Evolutionary conservation across 1,140 invertebrate genomes (phyloP).

Genomic region (Drosophila eugracilis): DNA sequence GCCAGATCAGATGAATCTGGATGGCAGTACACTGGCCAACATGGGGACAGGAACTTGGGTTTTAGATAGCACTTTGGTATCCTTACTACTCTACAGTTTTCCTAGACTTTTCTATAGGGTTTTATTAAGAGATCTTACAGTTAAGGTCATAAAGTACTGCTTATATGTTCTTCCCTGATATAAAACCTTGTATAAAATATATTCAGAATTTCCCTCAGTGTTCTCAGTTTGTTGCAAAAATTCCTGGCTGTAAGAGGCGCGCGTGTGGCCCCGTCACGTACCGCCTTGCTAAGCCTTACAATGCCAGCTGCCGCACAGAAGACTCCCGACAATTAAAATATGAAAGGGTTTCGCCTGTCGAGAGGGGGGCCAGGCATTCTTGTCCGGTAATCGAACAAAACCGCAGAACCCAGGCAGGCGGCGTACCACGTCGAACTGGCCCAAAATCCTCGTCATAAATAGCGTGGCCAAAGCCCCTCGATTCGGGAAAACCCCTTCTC

Average conservation of each 20-base stretch:
- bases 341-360: slow-evolving; percentile 55
- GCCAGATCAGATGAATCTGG: slow-evolving; percentile 56
- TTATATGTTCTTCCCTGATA: too few relatives aligned
- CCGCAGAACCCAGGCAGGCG: slow-evolving; percentile 28
- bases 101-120: too few relatives aligned
- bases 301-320: slow-evolving; percentile 64
- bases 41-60: slow-evolving; percentile 22
- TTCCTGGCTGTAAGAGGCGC: slow-evolving; percentile 66
- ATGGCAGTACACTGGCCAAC: slow-evolving; percentile 32
- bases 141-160: too few relatives aligned
- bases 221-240: slow-evolving; percentile 1
- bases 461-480: slow-evolving; percentile 27
- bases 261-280: slow-evolving; percentile 77
- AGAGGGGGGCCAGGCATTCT: slow-evolving; percentile 30
- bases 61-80: too few relatives aligned
- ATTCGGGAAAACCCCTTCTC: background rate
- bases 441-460: slow-evolving; percentile 55
- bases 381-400: slow-evolving; percentile 61
- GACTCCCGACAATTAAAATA: slow-evolving; percentile 71
- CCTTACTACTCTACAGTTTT: too few relatives aligned
- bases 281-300: slow-evolving; percentile 61
- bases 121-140: too few relatives aligned
- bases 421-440: slow-evolving; percentile 20
- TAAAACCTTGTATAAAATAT: too few relatives aligned
- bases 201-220: background rate